Percentiles rank a stretch among this genome's conserved stretches.
Conservation (phyloP, 2,113 vertebrate species). For the Ceyx melanurus region DNA sequence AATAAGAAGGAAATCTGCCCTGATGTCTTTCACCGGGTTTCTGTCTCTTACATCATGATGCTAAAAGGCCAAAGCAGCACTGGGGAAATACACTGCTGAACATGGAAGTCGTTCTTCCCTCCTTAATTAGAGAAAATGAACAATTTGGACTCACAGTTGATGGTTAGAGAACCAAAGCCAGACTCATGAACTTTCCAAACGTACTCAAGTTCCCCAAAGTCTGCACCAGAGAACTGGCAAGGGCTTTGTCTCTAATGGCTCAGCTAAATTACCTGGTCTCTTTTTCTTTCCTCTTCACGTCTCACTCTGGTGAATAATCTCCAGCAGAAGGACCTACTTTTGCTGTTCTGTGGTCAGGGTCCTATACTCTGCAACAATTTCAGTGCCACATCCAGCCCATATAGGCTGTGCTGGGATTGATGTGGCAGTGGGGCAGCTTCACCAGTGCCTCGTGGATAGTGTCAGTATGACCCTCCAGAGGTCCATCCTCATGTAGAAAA, state of each 20-base stretch:
- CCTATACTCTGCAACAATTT: background rate
- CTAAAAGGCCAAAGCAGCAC: slow-evolving; percentile 54
- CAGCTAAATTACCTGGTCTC: background rate
- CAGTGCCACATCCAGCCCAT: background rate
- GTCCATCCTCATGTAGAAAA: accelerated
- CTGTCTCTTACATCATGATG: slow-evolving; percentile 1
- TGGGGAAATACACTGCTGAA: slow-evolving; percentile 29
- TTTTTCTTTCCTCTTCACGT: background rate
- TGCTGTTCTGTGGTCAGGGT: background rate
- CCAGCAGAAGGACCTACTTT: background rate
- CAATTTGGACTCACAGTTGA: background rate
- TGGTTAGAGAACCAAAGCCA: slow-evolving; percentile 30
- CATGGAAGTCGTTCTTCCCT: background rate
- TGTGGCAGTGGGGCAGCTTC: background rate
- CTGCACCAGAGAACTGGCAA: background rate
- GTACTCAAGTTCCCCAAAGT: background rate
- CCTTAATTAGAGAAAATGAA: slow-evolving; percentile 67
- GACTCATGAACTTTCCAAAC: slow-evolving; percentile 26
- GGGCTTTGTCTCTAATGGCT: background rate
- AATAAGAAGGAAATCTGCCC: slow-evolving; percentile 21
- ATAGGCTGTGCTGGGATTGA: background rate
- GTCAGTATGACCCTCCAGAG: background rate
- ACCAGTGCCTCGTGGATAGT: background rate
- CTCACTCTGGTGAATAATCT: background rate
- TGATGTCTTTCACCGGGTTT: slow-evolving; percentile 15